These are phyloP conservation scores for Lasiommata megera DNA, from an alignment of 2,888 invertebrate genomes.

Conservation along the genomic window DNA sequence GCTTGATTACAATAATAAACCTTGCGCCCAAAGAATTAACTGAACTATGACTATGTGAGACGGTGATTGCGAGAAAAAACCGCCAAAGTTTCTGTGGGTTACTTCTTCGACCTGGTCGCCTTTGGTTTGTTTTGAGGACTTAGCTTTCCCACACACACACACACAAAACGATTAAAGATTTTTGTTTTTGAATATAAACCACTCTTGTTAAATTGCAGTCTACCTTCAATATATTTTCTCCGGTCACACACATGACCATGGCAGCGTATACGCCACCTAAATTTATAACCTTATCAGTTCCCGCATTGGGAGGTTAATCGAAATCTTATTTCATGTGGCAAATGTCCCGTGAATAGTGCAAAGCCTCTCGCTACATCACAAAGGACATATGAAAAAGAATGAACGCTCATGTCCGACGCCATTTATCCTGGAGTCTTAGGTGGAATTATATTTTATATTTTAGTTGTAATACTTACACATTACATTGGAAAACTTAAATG, in stretches of 20 bases:
- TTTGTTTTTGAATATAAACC: too few species aligned
- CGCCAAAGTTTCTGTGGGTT: too few species aligned
- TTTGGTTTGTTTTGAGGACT: too few species aligned
- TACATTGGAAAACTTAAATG: not conserved
- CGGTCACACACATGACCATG: constrained; percentile 1
- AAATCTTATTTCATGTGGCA: constrained; percentile 69
- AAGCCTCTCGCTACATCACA: constrained; percentile 55
- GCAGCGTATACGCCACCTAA: constrained; percentile 15
- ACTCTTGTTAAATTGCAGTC: not conserved
- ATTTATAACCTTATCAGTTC: constrained; percentile 36
- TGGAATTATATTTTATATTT: not conserved
- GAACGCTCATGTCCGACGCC: constrained; percentile 7
- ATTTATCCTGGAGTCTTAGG: constrained; percentile 8
- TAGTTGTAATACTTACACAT: not conserved
- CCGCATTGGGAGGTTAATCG: constrained; percentile 56
- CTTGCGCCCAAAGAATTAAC: too few species aligned
- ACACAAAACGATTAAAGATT: too few species aligned
- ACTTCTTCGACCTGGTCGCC: too few species aligned
- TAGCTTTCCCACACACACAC: too few species aligned
- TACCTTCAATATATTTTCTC: not conserved
- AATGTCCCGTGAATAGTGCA: constrained; percentile 67
- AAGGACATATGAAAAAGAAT: constrained; percentile 42
- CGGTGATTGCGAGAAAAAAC: too few species aligned
- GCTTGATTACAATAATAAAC: too few species aligned
- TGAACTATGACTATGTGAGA: too few species aligned